phyloP scores from a whole-genome alignment of 2,113 vertebrate genomes.

The Tenrec ecaudatus region DNA sequence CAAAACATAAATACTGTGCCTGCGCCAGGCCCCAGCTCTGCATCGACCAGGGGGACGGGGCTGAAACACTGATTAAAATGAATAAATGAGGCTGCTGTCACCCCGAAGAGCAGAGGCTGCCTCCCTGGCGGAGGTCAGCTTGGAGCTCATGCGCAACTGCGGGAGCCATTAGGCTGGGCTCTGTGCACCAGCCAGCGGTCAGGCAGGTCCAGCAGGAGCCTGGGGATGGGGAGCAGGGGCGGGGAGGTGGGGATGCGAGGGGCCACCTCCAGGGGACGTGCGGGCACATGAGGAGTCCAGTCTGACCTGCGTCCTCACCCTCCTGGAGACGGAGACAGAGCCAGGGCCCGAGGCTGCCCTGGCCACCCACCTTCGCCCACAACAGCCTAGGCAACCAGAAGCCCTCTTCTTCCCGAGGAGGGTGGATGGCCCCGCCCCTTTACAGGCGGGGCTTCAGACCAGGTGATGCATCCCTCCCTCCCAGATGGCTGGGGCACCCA shows the following conservation, averaged over 20 bases:
- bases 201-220: slow-evolving; percentile 73
- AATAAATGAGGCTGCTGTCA: slow-evolving; percentile 82
- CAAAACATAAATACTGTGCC: slow-evolving; percentile 81
- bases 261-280: slow-evolving; percentile 1
- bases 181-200: background rate
- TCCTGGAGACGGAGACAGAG: background rate
- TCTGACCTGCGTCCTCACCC: background rate
- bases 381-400: rapidly evolving
- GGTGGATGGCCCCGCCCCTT: too few relatives aligned
- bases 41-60: slow-evolving; percentile 82
- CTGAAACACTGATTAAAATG: slow-evolving; percentile 85
- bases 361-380: background rate
- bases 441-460: too few relatives aligned
- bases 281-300: background rate
- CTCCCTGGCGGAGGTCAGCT: slow-evolving; percentile 62
- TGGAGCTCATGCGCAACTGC: slow-evolving; percentile 62
- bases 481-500: rapidly evolving
- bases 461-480: too few relatives aligned
- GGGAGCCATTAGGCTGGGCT: slow-evolving; percentile 60
- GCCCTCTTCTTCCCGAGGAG: too few relatives aligned
- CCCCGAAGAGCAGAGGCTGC: slow-evolving; percentile 33
- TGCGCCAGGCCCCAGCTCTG: background rate
- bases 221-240: background rate
- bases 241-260: background rate
- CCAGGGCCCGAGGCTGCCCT: rapidly evolving